phyloP scores from a whole-genome alignment of 2,888 invertebrate genomes.

The Tetranychus truncatus region DNA sequence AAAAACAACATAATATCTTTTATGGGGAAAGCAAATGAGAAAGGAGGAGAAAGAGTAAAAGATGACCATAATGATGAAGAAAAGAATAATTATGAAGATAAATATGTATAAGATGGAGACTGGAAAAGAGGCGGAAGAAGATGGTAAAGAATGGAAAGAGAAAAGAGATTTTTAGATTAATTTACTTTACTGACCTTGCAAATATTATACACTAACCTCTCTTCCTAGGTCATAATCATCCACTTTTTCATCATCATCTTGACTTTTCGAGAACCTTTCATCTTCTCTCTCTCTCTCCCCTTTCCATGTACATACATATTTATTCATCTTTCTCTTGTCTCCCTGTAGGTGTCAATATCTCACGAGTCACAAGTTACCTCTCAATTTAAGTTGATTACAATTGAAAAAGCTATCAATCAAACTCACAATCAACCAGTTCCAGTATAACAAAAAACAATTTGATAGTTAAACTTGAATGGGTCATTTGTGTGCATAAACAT shows the following conservation, averaged over 20 bases:
- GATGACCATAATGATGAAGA: not conserved
- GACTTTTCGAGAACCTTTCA: not conserved
- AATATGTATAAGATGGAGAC: not conserved
- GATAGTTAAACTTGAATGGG: not conserved
- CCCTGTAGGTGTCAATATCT: not conserved
- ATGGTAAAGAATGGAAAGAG: not conserved
- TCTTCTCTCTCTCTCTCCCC: not conserved
- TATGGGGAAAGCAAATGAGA: not conserved
- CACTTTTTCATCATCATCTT: not conserved
- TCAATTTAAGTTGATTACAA: not conserved
- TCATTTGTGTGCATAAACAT: not conserved
- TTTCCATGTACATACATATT: not conserved
- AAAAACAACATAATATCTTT: not conserved
- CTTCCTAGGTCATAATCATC: not conserved
- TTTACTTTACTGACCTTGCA: not conserved
- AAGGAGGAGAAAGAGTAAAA: not conserved
- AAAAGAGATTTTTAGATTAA: not conserved
- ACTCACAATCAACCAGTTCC: not conserved
- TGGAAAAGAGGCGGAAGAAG: not conserved
- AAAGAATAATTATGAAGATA: not conserved
- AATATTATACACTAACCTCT: not conserved
- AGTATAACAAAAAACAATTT: not conserved
- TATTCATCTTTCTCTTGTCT: not conserved
- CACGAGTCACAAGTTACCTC: constrained; percentile 1
- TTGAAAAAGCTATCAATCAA: not conserved